These are phyloP conservation scores for Notarius lentiginosus DNA, from an alignment of 2,113 vertebrate species.

Conservation along the genomic window DNA sequence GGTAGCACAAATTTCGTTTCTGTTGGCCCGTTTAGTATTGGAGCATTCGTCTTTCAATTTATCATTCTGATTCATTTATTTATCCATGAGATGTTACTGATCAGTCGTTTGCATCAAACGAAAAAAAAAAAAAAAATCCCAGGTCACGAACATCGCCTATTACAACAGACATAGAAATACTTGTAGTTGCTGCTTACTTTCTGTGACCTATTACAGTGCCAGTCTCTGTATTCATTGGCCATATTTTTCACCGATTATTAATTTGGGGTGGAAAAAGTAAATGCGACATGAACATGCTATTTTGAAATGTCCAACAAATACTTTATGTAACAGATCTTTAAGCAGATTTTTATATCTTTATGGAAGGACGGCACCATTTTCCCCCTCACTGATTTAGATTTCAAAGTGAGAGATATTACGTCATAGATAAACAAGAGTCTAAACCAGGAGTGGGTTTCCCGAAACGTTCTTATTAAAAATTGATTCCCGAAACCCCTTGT, in stretches of 20 bases:
- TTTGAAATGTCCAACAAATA: conserved; percentile 6
- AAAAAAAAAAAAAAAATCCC: not conserved
- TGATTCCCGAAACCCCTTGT: not conserved
- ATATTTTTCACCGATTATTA: conserved; percentile 25
- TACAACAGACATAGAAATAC: not conserved
- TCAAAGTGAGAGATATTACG: not conserved
- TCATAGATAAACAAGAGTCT: not conserved
- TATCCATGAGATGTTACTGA: not conserved
- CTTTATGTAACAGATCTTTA: not conserved
- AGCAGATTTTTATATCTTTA: not conserved
- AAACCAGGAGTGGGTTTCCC: not conserved
- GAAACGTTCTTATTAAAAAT: not conserved
- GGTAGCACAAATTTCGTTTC: not conserved
- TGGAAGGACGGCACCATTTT: not conserved
- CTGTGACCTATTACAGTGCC: not conserved
- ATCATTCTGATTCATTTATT: not conserved
- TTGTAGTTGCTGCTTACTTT: not conserved
- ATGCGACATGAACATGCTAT: not conserved
- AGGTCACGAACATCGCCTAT: not conserved
- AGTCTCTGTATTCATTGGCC: not conserved
- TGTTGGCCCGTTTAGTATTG: not conserved
- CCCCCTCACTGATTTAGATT: not conserved
- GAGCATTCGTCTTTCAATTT: not conserved
- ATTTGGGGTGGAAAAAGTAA: not conserved
- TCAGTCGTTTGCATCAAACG: not conserved